Percentiles rank a stretch among this genome's conserved stretches.
Conservation (phyloP, 2,113 vertebrate species). For the Australoheros scitulus region DNA sequence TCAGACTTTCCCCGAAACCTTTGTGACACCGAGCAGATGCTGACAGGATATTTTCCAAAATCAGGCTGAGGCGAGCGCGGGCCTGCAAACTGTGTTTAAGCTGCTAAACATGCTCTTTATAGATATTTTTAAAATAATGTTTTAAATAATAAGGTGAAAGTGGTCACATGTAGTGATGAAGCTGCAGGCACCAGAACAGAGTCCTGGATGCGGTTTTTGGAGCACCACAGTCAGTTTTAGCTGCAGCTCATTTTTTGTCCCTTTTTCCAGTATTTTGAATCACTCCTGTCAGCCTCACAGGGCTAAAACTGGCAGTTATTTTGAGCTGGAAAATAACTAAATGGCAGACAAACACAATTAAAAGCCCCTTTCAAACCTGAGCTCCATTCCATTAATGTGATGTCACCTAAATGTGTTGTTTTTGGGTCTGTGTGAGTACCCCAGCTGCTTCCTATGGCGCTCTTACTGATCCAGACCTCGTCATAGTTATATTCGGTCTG, state of each 20-base stretch:
- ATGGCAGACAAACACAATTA: background rate
- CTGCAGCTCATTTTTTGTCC: background rate
- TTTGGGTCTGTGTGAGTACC: background rate
- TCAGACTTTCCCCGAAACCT: background rate
- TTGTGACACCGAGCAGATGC: background rate
- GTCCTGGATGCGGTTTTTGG: background rate
- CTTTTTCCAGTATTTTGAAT: fast-evolving
- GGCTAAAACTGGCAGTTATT: background rate
- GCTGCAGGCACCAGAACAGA: background rate
- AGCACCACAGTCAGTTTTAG: background rate
- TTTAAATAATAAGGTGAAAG: background rate
- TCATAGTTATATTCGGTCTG: background rate
- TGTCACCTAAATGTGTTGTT: background rate
- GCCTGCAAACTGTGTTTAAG: background rate
- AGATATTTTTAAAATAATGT: fast-evolving
- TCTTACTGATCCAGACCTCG: background rate
- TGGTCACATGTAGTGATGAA: background rate
- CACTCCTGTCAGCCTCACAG: background rate
- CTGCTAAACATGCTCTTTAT: background rate
- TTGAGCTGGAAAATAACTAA: background rate
- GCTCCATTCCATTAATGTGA: background rate
- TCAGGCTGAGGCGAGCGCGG: background rate
- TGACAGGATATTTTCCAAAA: background rate
- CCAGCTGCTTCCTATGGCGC: background rate
- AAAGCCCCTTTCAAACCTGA: background rate